phyloP scores from a whole-genome alignment of 23 tunicate genomes.

The Phallusia fumigata region DNA sequence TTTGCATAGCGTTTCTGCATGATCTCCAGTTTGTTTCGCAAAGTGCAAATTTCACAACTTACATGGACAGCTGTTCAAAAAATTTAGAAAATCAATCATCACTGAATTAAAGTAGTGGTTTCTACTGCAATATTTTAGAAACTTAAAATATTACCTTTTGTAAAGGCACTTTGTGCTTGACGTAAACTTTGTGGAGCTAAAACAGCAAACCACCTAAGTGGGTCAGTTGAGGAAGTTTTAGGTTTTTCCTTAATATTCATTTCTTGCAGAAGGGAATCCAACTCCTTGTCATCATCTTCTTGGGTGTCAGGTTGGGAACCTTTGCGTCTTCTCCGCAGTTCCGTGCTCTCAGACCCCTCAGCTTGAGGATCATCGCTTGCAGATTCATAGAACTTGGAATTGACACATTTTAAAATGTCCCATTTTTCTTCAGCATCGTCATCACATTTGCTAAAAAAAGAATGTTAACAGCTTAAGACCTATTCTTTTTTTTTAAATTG shows the following conservation, averaged over 20 bases:
- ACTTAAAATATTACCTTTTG: conserved; percentile 25
- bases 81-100: background rate
- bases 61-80: conserved; percentile 6
- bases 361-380: background rate
- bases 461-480: background rate
- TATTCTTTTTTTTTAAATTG: background rate
- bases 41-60: conserved; percentile 32
- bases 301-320: background rate
- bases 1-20: background rate
- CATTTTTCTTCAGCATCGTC: background rate
- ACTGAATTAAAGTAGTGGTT: background rate
- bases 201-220: conserved; percentile 67
- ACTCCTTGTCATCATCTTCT: background rate
- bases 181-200: conserved; percentile 59
- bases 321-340: conserved; percentile 8
- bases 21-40: background rate
- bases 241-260: background rate
- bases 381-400: background rate
- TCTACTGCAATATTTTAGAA: no score
- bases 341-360: background rate
- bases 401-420: background rate
- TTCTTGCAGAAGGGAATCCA: background rate
- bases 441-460: background rate
- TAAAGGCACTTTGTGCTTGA: conserved; percentile 46
- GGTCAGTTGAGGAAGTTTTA: conserved; percentile 22